Evolutionary conservation across 2,797 vertebrate genomes (phyloP).

Genomic region (Notolepis coatsorum): DNA sequence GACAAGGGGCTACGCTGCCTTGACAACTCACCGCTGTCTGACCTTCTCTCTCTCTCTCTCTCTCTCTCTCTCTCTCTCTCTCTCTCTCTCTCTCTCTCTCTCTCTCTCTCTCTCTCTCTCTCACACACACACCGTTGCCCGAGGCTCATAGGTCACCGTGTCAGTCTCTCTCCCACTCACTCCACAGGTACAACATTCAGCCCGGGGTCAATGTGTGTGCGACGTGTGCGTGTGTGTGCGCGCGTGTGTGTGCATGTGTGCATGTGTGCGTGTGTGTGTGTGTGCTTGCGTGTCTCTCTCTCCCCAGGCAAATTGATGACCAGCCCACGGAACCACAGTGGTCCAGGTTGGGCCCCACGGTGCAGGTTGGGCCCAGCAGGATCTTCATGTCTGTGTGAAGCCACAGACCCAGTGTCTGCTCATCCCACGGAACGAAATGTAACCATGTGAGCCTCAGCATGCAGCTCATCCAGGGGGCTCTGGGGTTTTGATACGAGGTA

Average conservation of each 20-base stretch:
- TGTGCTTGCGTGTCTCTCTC: slow-evolving; percentile 11
- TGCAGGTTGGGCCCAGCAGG: no score
- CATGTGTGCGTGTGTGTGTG: slow-evolving; percentile 4
- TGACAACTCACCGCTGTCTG: slow-evolving; percentile 28
- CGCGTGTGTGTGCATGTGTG: not conserved
- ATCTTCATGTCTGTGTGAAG: no score
- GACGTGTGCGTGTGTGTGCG: slow-evolving; percentile 4
- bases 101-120: slow-evolving; percentile 48
- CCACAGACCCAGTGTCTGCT: no score
- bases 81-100: no score
- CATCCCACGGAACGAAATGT: not conserved
- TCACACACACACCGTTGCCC: not conserved
- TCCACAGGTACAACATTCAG: slow-evolving; percentile 17
- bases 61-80: no score
- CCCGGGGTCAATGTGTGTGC: not conserved
- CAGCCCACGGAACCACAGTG: not conserved
- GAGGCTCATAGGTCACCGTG: not conserved
- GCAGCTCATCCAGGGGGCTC: slow-evolving; percentile 65
- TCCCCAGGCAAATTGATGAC: not conserved
- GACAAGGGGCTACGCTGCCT: slow-evolving; percentile 56
- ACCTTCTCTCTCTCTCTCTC: no score
- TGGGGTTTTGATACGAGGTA: no score
- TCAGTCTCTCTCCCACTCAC: slow-evolving; percentile 5
- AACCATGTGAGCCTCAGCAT: slow-evolving; percentile 56
- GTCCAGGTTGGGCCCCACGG: no score